A percentile compares a stretch with the other conserved stretches of the same genome.
Evolutionary conservation across 2,888 invertebrate genomes (phyloP).

Genomic region (Rambutsinella grinnellia): DNA sequence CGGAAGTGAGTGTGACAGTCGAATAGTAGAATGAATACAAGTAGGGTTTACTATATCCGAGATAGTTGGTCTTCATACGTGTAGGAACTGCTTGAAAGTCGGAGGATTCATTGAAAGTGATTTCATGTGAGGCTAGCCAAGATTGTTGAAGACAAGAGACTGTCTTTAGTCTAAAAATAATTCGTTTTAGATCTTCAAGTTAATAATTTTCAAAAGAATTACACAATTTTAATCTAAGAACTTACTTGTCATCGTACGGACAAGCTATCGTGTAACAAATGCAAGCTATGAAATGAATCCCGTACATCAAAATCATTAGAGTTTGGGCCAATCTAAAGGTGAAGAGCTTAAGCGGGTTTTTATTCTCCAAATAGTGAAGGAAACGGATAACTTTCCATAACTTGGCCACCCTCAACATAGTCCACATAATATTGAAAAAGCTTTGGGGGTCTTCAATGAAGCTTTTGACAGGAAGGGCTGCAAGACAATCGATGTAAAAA

Average conservation of each 20-base stretch:
- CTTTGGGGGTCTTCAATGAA: background rate
- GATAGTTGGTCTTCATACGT: constrained; percentile 17
- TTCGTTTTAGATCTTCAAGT: no score
- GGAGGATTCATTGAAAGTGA: background rate
- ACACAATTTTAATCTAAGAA: background rate
- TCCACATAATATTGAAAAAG: constrained; percentile 2
- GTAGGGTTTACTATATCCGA: constrained; percentile 45
- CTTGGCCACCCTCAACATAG: constrained; percentile 40
- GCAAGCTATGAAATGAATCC: constrained; percentile 62
- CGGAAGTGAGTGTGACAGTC: constrained; percentile 57
- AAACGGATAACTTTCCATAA: constrained; percentile 61
- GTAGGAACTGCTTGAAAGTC: constrained; percentile 10
- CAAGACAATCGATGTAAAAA: constrained; percentile 59
- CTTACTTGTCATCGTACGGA: constrained; percentile 33
- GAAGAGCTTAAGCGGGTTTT: constrained; percentile 55
- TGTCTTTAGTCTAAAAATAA: background rate
- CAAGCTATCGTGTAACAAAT: constrained; percentile 59
- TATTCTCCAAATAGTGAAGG: constrained; percentile 58
- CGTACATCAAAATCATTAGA: constrained; percentile 46
- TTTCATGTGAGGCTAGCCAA: constrained; percentile 57
- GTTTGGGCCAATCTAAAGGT: constrained; percentile 57
- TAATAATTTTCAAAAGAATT: no score
- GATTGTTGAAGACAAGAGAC: constrained; percentile 30
- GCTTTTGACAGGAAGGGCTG: constrained; percentile 45
- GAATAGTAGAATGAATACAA: constrained; percentile 60